Percentiles rank a stretch among this genome's conserved stretches.
Conservation (phyloP, 2,797 vertebrate species). For the Buceros bicornis region DNA sequence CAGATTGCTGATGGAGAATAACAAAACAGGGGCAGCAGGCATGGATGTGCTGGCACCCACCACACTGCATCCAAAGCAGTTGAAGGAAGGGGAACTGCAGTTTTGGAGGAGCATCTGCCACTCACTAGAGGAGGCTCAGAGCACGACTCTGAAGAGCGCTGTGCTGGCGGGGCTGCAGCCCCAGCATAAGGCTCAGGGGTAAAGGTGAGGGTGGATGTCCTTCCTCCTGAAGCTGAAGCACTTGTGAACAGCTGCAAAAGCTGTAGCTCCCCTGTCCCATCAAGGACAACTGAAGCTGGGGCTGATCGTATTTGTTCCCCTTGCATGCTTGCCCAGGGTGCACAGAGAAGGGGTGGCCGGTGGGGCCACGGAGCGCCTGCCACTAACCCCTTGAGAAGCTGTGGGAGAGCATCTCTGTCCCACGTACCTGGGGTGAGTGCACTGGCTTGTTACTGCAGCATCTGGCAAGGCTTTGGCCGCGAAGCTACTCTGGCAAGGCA, state of each 20-base stretch:
- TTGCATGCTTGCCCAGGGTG: rapidly evolving
- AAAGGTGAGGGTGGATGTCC: background rate
- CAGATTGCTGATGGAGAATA: background rate
- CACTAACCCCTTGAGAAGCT: background rate
- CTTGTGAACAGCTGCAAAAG: background rate
- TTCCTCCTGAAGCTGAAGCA: background rate
- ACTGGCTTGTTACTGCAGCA: rapidly evolving
- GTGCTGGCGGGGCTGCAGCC: background rate
- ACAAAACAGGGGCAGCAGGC: background rate
- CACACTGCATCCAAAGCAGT: background rate
- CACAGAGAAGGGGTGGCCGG: background rate
- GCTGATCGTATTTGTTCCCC: background rate
- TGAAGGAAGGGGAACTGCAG: background rate
- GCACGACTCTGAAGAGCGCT: background rate
- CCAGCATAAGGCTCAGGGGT: background rate
- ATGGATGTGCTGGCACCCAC: background rate
- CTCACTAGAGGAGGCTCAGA: rapidly evolving
- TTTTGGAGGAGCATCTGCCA: background rate
- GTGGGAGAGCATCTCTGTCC: background rate
- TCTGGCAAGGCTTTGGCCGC: rapidly evolving
- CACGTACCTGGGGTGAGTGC: rapidly evolving
- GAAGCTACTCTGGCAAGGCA: rapidly evolving
- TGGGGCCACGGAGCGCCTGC: rapidly evolving
- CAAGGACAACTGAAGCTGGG: background rate
- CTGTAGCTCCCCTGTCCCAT: background rate